These are phyloP conservation scores for Drosophila pachea DNA, from an alignment of 1,140 invertebrate species.

Conservation along the genomic window DNA sequence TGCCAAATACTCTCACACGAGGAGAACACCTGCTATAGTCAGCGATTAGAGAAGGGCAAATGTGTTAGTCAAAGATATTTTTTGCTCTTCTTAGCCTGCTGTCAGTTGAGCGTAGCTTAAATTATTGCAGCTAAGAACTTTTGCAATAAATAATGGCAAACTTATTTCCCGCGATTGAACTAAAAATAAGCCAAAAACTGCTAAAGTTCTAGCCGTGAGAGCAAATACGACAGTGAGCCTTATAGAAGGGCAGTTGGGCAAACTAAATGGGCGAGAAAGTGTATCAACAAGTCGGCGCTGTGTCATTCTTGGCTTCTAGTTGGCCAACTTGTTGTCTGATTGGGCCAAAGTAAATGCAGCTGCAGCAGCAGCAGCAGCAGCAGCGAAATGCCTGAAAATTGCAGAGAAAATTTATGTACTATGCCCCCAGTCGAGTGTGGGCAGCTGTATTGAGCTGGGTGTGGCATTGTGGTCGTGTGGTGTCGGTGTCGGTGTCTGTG, in stretches of 20 bases:
- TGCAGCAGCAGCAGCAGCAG: constrained; percentile 24
- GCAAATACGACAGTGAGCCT: neutral
- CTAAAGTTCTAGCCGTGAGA: neutral
- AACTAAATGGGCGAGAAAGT: neutral
- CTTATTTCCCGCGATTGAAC: constrained; percentile 31
- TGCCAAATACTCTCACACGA: neutral
- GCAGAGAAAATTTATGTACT: constrained; percentile 64
- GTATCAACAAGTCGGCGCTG: neutral
- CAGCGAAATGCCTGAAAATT: constrained; percentile 55
- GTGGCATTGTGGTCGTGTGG: constrained; percentile 35
- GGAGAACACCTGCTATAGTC: no score
- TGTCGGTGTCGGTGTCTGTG: constrained; percentile 53
- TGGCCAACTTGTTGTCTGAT: constrained; percentile 46
- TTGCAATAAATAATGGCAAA: constrained; percentile 46
- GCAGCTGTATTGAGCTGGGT: constrained; percentile 15
- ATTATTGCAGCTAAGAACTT: constrained; percentile 41
- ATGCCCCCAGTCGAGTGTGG: constrained; percentile 15
- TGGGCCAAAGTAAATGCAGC: constrained; percentile 30
- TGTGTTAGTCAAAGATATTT: no score
- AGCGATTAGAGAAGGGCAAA: no score
- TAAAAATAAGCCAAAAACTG: neutral
- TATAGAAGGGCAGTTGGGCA: neutral
- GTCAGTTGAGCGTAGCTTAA: neutral
- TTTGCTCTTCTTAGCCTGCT: no score
- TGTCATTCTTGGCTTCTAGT: constrained; percentile 18